Conservation (phyloP, 2,113 vertebrate species). For the Carassius auratus region DNA sequence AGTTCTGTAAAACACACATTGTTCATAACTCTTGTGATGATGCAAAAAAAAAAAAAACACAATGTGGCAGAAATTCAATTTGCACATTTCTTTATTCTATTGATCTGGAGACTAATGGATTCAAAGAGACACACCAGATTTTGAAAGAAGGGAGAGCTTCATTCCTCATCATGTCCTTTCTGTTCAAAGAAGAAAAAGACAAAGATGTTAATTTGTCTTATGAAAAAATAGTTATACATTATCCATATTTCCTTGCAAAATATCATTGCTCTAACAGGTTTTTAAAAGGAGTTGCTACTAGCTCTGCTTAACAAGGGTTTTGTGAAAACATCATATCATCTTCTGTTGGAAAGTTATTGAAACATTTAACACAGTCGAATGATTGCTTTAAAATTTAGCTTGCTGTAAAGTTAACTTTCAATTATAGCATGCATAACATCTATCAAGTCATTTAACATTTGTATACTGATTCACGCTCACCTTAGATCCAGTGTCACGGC, state of each 20-base stretch:
- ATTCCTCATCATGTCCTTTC: conserved; percentile 64
- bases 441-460: neutral
- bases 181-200: conserved; percentile 38
- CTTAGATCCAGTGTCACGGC: conserved; percentile 24
- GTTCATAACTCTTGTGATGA: neutral
- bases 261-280: too few relatives aligned
- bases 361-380: neutral
- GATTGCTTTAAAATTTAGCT: too few relatives aligned
- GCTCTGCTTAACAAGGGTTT: neutral
- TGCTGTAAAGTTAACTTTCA: neutral
- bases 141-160: conserved; percentile 26
- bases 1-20: neutral
- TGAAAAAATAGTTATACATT: neutral
- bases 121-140: conserved; percentile 1
- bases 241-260: too few relatives aligned
- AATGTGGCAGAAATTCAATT: neutral
- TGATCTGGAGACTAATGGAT: neutral
- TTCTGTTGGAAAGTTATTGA: neutral
- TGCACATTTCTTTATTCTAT: conserved; percentile 37
- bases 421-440: neutral
- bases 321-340: neutral
- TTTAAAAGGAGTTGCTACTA: neutral
- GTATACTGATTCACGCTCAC: neutral
- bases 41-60: neutral
- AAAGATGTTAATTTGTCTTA: neutral